Evolutionary conservation across 2,888 invertebrate genomes (phyloP), one percentile per base, ranked within the genome.

Genomic region (Melitaea athalia): DNA sequence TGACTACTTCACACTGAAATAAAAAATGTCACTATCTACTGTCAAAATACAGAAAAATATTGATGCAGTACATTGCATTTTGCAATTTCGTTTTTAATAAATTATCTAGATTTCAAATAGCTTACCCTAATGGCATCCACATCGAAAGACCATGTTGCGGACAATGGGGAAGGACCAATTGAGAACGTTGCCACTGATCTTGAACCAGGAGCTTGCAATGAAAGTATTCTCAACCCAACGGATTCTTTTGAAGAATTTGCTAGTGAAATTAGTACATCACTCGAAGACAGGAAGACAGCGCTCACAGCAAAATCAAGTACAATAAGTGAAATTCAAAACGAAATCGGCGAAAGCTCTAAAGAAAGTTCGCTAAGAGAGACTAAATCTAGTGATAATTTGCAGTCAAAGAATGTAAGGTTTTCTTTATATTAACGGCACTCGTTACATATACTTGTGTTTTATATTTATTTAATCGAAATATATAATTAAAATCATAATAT

Each of bases 171-270:
- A 31, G 45, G 42, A 43, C 45, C n/a, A 8, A 57, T 4, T 15
- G 84, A 82, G 49, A 82, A 79, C 67, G 80, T 81, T 11, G 73
- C 85, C 12, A 82, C 83, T 72, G 88, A 87, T 43, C 74, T 92
- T 31, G 92, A 90, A 76, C 92, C 92, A 10, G 92, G 92, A 5
- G 91, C 91, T 43, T 92, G 92, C 74, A 79, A 82, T 5, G 96
- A 96, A 81, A 95, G 95, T 77, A 94, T 96, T 84, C 88, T 97
- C 52, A 94, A 96, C 63, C 94, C 96, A 0, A 95, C 95, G 8
- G 95, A 95, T 83, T 94, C 95, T 24, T 95, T 95, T 77, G 95
- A 96, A 75, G 95, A 96, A 76, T 94, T 95, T 77, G 95, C 95
- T 55, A 89, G 90, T 11, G 94, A 94, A 81, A 94, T 95, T 94